Evolutionary conservation across 92 coral and sea anemone species (phyloP), one percentile per base, ranked within the genome.

Genomic region (Blastomussa wellsi): DNA sequence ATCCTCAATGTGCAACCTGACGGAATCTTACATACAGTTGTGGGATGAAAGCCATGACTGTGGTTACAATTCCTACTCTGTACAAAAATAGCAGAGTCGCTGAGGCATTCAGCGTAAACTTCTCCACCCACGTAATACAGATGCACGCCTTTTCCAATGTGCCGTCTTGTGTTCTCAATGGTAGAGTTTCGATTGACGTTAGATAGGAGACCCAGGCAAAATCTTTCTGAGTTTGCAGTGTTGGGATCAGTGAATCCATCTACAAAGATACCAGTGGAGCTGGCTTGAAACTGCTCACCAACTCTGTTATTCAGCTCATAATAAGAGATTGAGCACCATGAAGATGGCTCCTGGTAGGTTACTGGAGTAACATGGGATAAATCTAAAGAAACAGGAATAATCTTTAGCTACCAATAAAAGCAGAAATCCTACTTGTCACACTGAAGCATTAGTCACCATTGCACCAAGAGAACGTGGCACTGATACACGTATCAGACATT

Each of bases 161-260:
- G 99, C 26, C 95, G 82, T 44, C 99, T 93, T 41, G 99, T 94
- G 88, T 93, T 97, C 79, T 97, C 99, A 74, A 97, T 97, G 65
- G 99, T 97, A 32, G 99, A 93, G 85, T 97, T 97, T 9, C 99
- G 93, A 79, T 95, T 97, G 31, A 97, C 98, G 52, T 97, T 97
- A 22, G 99, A 89, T 11, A 95, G 79, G 32, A 91, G 88, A 41
- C 98, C 99, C 82, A 97, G 81, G 81, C 99, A 97, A 92, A 97
- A 97, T 79, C 99, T 94, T 89, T 97, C 99, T 0, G 99, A 97
- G 81, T 97, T 95, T 68, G 87, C 87, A 32, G 99, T 97, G 82
- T 97, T 97, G 35, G 99, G 99, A 39, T 97, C 99, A 22, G 99
- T 97, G 91, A 97, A 96, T 82, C 99, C 99, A 89, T 97, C 99